Base-by-base conservation (phyloP, 2,113 vertebrate species). In the Sturnira hondurensis region DNA sequence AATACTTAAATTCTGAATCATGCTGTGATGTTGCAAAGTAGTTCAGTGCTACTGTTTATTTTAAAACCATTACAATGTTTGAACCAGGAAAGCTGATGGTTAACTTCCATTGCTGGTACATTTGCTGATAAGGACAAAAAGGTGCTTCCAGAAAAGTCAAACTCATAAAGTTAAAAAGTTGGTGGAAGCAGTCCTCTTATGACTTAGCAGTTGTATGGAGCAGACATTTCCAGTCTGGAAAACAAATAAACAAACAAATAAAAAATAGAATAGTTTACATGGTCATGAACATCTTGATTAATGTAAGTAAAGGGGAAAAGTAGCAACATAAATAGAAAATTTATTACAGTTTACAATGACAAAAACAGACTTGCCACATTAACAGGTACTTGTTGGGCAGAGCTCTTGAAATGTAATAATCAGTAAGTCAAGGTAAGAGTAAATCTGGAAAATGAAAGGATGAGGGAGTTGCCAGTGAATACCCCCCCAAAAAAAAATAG, bases 11-110 rank as follows among this genome's bases (percentile, higher is more conserved):
- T 73, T 38, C 68, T 97, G 96, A 98, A 97, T 97, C 97, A 89
- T 87, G 52, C 93, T 97, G 95, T 97, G 97, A 97, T 98, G 98
- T 96, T 98, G 91, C 78, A 94, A 98, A 97, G 86, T 95, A 94
- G 77, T 97, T 98, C 94, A 83, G 56, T 97, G 92, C 90, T 97
- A 96, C 91, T 11, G 24, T 67, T 97, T 95, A 97, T 97, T 92
- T 97, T 95, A 74, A 94, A 94, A 92, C 74, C 95, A 93, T 97
- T 97, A 63, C 20, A 97, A 2, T 92, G 33, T 97, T 96, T 98
- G 95, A 96, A 76, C 63, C 58, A 91, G 61, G 56, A 85, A 93
- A 93, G 94, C 82, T 84, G 77, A 73, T 92, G 31, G 36, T 50
- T n/a, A 85, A 92, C 85, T 89, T 56, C 76, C 38, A 95, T 91